A percentile compares a stretch with the other conserved stretches of the same genome.
phyloP scores from a whole-genome alignment of 2,888 invertebrate genomes.

The Oscheius sp. region DNA sequence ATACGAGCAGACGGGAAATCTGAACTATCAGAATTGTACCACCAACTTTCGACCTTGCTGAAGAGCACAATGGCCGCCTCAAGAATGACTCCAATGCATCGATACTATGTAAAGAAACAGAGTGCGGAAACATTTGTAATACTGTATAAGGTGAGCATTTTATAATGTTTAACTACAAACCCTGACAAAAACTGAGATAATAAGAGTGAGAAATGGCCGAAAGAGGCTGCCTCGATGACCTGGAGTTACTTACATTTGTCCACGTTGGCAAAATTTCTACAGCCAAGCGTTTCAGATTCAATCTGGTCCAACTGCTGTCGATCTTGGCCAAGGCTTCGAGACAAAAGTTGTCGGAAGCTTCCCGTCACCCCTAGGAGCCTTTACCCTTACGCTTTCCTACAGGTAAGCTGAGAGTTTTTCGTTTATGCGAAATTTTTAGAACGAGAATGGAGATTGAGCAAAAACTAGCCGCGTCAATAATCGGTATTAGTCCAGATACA shows the following conservation, averaged over 20 bases:
- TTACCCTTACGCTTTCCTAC: slow-evolving; percentile 27
- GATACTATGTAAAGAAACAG: slow-evolving; percentile 51
- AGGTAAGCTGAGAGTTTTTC: slow-evolving; percentile 8
- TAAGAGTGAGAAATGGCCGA: no score
- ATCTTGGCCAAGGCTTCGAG: slow-evolving; percentile 39
- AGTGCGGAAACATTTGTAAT: slow-evolving; percentile 48
- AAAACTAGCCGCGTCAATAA: slow-evolving; percentile 23
- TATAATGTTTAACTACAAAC: background rate
- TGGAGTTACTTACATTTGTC: no score
- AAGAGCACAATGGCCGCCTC: slow-evolving; percentile 36
- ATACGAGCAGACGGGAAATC: slow-evolving; percentile 3
- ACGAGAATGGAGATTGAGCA: slow-evolving; percentile 46
- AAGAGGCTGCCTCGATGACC: no score
- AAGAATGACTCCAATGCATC: slow-evolving; percentile 48
- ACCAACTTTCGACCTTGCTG: slow-evolving; percentile 35
- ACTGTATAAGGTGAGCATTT: slow-evolving; percentile 36
- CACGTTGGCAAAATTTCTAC: background rate
- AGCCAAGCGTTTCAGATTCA: slow-evolving; percentile 29
- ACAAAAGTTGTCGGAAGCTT: slow-evolving; percentile 23
- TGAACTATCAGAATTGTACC: slow-evolving; percentile 34
- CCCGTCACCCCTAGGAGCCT: slow-evolving; percentile 25
- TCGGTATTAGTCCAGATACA: background rate
- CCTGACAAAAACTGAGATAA: background rate
- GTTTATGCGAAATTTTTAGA: slow-evolving; percentile 12
- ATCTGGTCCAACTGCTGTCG: slow-evolving; percentile 33